phyloP scores from a whole-genome alignment of 1,140 invertebrate genomes.

The Caligus rogercresseyi region DNA sequence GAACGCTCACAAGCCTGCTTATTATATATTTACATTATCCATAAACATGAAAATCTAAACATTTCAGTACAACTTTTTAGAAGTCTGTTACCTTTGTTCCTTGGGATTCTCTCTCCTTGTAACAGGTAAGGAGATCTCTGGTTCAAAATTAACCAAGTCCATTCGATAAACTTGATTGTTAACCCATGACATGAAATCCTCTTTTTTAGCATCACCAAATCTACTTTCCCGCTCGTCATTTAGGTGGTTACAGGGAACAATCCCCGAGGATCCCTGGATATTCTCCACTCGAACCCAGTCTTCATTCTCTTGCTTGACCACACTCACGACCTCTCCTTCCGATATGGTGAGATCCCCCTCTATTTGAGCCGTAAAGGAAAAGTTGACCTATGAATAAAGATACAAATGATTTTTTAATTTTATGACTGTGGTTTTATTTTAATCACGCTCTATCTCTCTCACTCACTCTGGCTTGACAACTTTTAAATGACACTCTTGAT shows the following conservation, averaged over 20 bases:
- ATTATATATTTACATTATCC: no score
- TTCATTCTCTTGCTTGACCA: conserved; percentile 31
- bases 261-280: not conserved
- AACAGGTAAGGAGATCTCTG: not conserved
- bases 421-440: no score
- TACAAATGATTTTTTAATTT: no score
- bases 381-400: conserved; percentile 31
- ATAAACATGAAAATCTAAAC: no score
- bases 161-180: not conserved
- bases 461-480: no score
- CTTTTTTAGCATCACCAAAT: not conserved
- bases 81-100: not conserved
- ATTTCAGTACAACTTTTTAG: no score
- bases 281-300: conserved; percentile 33
- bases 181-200: not conserved
- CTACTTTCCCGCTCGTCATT: not conserved
- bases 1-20: no score
- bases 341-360: conserved; percentile 35
- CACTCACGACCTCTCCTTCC: conserved; percentile 37
- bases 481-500: no score
- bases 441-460: no score
- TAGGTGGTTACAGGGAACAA: not conserved
- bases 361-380: conserved; percentile 37
- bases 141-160: not conserved
- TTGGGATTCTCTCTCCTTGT: not conserved